These are phyloP conservation scores for Axea sp. DNA, from an alignment of 2,888 invertebrate genomes.

Conservation along the genomic window DNA sequence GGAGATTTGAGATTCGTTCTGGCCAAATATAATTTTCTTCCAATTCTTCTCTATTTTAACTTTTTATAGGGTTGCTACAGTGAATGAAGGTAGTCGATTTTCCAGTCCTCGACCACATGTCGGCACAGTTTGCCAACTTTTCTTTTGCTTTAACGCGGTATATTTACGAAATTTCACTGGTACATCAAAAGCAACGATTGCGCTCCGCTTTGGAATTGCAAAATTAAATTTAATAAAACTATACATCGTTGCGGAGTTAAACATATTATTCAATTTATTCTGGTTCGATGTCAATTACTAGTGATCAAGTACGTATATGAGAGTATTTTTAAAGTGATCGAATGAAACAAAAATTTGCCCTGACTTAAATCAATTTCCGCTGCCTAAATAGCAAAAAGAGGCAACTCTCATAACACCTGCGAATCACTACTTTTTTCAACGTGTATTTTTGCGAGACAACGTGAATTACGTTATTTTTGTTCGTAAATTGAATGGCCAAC, in stretches of 20 bases:
- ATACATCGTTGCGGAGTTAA: neutral
- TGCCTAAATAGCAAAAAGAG: constrained; percentile 24
- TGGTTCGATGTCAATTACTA: neutral
- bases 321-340: neutral
- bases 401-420: constrained; percentile 13
- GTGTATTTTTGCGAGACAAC: constrained; percentile 8
- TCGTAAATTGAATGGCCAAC: constrained; percentile 47
- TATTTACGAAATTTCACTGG: constrained; percentile 1
- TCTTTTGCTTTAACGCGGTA: constrained; percentile 5
- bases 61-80: constrained; percentile 35
- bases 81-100: constrained; percentile 32
- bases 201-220: neutral
- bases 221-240: constrained; percentile 3
- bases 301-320: neutral
- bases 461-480: constrained; percentile 45
- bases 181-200: constrained; percentile 9
- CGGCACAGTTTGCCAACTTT: constrained; percentile 33
- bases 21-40: constrained; percentile 48
- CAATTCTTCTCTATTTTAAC: constrained; percentile 53
- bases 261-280: constrained; percentile 5
- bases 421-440: neutral
- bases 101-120: constrained; percentile 7
- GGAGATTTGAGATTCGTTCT: constrained; percentile 29
- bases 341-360: neutral
- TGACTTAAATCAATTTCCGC: constrained; percentile 25